Conservation (phyloP, 2,888 invertebrate species). For the Pristionchus entomophagus region DNA sequence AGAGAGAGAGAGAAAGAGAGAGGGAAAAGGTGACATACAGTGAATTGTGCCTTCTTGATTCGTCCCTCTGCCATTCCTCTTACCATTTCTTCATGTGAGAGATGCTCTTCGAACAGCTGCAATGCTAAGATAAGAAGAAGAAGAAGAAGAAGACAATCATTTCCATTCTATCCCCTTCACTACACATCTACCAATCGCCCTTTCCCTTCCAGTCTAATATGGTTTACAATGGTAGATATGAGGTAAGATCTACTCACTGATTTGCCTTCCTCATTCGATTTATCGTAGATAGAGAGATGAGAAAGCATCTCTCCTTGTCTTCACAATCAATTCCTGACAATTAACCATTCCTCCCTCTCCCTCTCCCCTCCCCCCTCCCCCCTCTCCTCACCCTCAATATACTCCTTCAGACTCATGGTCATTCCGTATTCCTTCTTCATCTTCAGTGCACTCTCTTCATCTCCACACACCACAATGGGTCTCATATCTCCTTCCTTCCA, state of each 20-base stretch:
- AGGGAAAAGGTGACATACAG: slow-evolving; percentile 79
- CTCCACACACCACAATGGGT: slow-evolving; percentile 61
- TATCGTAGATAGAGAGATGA: slow-evolving; percentile 32
- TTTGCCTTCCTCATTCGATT: slow-evolving; percentile 20
- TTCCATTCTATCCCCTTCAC: slow-evolving; percentile 27
- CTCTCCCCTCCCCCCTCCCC: background rate
- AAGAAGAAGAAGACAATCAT: background rate
- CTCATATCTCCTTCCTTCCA: slow-evolving; percentile 56
- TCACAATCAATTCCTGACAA: background rate
- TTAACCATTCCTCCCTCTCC: background rate
- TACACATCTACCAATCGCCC: background rate
- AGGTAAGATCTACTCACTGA: background rate
- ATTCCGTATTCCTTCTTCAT: slow-evolving; percentile 50
- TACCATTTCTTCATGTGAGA: slow-evolving; percentile 86
- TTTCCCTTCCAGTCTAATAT: too few species aligned
- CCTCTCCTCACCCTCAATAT: slow-evolving; percentile 54
- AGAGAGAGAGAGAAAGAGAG: background rate
- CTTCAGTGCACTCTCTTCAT: slow-evolving; percentile 54
- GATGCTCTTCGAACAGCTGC: slow-evolving; percentile 85
- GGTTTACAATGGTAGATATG: too few species aligned
- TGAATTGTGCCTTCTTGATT: slow-evolving; percentile 87
- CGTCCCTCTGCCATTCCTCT: slow-evolving; percentile 86
- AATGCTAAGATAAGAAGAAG: too few species aligned
- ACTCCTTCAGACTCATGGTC: slow-evolving; percentile 59
- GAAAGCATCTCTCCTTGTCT: slow-evolving; percentile 28